Evolutionary conservation across 2,888 invertebrate species (phyloP).

Genomic region (Dryococelus australis): DNA sequence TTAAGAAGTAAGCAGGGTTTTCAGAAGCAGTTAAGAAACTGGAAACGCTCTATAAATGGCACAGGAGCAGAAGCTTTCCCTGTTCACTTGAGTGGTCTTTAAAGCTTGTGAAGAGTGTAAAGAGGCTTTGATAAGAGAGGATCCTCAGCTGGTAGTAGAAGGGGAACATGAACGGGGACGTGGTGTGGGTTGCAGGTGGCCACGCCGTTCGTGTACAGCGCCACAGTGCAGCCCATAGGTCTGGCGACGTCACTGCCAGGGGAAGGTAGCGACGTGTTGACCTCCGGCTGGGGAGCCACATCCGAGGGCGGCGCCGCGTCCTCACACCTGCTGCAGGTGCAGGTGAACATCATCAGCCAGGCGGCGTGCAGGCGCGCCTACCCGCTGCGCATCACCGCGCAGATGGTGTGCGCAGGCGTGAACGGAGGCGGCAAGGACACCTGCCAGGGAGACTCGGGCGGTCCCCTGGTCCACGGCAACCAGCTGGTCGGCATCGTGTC

Average conservation of each 20-base stretch:
- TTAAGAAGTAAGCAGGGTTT: no score
- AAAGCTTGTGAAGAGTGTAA: no score
- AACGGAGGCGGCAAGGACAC: constrained; percentile 19
- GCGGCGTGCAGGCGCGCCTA: background rate
- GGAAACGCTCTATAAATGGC: no score
- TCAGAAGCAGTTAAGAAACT: no score
- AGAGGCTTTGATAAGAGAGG: no score
- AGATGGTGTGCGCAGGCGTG: constrained; percentile 12
- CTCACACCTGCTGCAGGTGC: background rate
- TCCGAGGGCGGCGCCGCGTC: background rate
- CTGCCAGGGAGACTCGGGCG: background rate
- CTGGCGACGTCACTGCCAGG: background rate
- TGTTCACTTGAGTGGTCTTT: no score
- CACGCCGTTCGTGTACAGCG: constrained; percentile 12
- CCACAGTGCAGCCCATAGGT: background rate
- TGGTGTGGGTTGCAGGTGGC: constrained; percentile 20
- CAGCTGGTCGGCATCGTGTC: background rate
- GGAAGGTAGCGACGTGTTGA: background rate
- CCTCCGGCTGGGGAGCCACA: background rate
- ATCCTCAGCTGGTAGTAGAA: no score
- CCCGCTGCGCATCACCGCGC: background rate
- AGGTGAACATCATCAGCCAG: background rate
- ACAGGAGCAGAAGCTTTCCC: no score
- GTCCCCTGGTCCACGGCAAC: background rate
- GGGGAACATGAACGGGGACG: background rate